phyloP scores from a whole-genome alignment of 2,888 invertebrate genomes.

The Ametastegia equiseti region DNA sequence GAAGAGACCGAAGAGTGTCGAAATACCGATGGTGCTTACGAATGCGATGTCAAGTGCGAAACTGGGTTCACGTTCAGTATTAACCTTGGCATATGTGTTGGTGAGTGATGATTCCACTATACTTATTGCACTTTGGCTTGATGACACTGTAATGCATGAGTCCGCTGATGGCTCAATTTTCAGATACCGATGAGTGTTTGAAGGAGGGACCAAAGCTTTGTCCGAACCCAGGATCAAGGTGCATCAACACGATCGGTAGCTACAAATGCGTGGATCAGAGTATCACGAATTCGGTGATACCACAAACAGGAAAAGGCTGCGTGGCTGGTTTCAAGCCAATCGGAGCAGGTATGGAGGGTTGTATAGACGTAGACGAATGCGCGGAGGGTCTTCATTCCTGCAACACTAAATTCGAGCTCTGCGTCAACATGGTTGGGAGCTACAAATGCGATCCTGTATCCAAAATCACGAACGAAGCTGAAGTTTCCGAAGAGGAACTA shows the following conservation, averaged over 20 bases:
- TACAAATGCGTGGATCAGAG: conserved; percentile 80
- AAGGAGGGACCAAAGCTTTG: conserved; percentile 75
- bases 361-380: conserved; percentile 54
- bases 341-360: conserved; percentile 77
- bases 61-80: conserved; percentile 66
- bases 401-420: conserved; percentile 58
- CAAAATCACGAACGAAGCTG: background rate
- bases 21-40: conserved; percentile 77
- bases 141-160: background rate
- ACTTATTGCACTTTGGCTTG: background rate
- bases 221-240: conserved; percentile 75
- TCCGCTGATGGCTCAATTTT: conserved; percentile 19
- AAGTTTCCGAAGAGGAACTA: background rate
- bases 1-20: conserved; percentile 76
- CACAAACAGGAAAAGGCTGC: conserved; percentile 78
- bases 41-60: conserved; percentile 73
- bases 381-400: conserved; percentile 49
- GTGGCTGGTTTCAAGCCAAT: conserved; percentile 80
- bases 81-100: conserved; percentile 65
- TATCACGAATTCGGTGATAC: conserved; percentile 76
- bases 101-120: conserved; percentile 61
- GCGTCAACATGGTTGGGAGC: conserved; percentile 77
- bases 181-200: conserved; percentile 80
- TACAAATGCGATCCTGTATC: conserved; percentile 73
- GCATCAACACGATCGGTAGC: conserved; percentile 84